Conservation (phyloP, 2,888 invertebrate species). For the Teleogryllus oceanicus region DNA sequence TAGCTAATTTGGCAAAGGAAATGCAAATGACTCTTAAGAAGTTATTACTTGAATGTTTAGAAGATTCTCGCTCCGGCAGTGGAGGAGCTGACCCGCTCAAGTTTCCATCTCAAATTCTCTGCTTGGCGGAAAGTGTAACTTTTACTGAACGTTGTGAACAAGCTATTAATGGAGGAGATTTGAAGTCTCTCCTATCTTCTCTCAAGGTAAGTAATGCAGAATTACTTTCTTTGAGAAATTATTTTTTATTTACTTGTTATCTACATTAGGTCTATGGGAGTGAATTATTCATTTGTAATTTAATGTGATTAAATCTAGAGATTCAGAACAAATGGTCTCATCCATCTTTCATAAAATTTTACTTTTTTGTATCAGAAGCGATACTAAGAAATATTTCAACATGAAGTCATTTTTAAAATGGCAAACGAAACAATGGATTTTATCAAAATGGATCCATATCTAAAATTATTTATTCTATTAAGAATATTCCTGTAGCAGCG, state of each 20-base stretch:
- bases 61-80: constrained; percentile 49
- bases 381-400: too few relatives aligned
- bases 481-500: too few relatives aligned
- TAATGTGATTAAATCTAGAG: too few relatives aligned
- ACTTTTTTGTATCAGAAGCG: too few relatives aligned
- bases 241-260: not conserved
- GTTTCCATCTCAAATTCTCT: constrained; percentile 77
- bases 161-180: constrained; percentile 65
- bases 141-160: constrained; percentile 83
- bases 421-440: too few relatives aligned
- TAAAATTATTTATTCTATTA: too few relatives aligned
- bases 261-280: constrained; percentile 32
- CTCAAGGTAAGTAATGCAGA: constrained; percentile 46
- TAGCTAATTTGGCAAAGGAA: constrained; percentile 73
- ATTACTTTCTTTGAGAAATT: not conserved
- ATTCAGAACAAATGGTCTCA: too few relatives aligned
- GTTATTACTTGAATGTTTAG: constrained; percentile 59
- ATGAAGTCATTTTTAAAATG: too few relatives aligned
- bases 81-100: constrained; percentile 56
- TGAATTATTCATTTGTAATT: not conserved
- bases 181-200: constrained; percentile 53
- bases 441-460: too few relatives aligned
- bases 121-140: constrained; percentile 76
- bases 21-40: constrained; percentile 75
- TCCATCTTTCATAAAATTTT: too few relatives aligned